Base-by-base conservation (phyloP, 2,113 vertebrate genomes). In the Gymnorhina tibicen region DNA sequence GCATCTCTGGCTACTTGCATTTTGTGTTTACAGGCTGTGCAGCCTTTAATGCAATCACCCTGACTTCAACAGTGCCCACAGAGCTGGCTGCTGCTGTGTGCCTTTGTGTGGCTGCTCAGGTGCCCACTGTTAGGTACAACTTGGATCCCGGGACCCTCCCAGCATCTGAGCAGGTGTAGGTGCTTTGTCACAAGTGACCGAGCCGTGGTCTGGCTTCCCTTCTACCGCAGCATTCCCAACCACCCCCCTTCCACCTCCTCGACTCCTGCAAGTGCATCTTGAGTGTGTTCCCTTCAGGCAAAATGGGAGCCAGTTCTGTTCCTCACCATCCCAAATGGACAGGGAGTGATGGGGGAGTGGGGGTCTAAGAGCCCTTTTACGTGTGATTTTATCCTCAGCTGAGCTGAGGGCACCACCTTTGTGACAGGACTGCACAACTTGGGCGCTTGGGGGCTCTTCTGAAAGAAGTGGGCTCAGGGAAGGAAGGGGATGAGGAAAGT, bases 391-490 rank as follows among this genome's bases (percentile, higher is more conserved):
- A 41, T 26, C 39, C 59, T 69, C 49, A 75, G 59, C 35, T 37
- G 66, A 10, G 22, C 23, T 6, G 24, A 12, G 0, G 2, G 27
- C 53, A 33, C 44, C 6, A 2, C 13, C 39, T 42, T 7, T 52
- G 69, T 77, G 74, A 28, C 27, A 32, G 68, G 30, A 13, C 56
- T 50, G 83, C 30, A 21, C 30, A 17, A 0, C 18, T 22, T 53
- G n/a, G 16, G 39, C 16, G 3, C 37, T 42, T 33, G 13, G 53
- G 49, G 52, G n/a, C 28, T 68, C 47, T 58, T 44, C 35, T 83
- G 78, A n/a, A 27, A 27, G n/a, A 19, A 44, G 6, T 2, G 18
- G 33, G 69, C 49, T 62, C 39, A 12, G 39, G 73, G 39, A 58
- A 53, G 41, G 75, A 33, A 69, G 13, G 8, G 63, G 24, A 16